Evolutionary conservation across 2,113 vertebrate genomes (phyloP).

Genomic region (Heptranchias perlo): DNA sequence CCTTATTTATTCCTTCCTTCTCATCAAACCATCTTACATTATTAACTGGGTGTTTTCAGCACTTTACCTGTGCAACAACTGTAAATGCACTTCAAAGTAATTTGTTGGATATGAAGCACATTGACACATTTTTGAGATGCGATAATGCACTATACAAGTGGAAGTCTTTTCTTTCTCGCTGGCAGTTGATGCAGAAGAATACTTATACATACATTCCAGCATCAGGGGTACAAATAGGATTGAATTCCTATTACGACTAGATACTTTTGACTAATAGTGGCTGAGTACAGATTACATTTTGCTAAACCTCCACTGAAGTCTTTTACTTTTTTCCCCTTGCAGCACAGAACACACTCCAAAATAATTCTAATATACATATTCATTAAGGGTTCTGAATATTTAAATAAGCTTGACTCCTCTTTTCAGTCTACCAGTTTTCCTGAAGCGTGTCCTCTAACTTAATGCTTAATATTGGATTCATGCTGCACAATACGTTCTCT

Average conservation of each 20-base stretch:
- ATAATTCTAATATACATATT: conserved; percentile 5
- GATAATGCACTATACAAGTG: neutral
- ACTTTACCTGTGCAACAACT: neutral
- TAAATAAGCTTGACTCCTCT: neutral
- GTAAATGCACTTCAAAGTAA: neutral
- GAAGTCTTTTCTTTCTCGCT: neutral
- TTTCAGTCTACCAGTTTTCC: neutral
- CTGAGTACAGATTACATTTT: neutral
- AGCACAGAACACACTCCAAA: neutral
- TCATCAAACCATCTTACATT: neutral
- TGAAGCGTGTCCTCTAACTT: neutral
- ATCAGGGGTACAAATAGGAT: neutral
- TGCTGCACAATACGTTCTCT: neutral
- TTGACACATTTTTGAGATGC: neutral
- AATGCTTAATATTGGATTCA: conserved; percentile 18
- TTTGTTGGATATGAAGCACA: neutral
- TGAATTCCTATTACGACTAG: neutral
- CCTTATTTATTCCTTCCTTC: neutral
- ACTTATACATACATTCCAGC: neutral
- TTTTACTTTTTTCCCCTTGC: neutral
- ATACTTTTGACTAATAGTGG: neutral
- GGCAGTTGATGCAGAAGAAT: neutral
- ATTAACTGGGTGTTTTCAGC: neutral
- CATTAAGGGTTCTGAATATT: neutral
- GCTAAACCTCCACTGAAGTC: neutral